Percentiles rank a stretch among this genome's conserved stretches.
phyloP scores from a whole-genome alignment of 2,797 vertebrate genomes.

The Brotula barbata region DNA sequence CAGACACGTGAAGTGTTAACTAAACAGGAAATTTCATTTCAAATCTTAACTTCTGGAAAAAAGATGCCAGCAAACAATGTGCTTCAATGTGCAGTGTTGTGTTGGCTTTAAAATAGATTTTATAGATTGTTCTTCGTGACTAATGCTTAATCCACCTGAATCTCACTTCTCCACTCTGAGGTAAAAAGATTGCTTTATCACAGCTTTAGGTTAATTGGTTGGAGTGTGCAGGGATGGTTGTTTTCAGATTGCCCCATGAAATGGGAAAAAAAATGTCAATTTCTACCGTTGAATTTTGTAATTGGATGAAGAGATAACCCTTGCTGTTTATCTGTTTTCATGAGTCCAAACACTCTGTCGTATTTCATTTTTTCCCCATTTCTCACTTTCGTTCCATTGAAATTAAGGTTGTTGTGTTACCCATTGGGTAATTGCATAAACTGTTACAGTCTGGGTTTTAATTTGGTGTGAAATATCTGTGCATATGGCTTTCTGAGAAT shows the following conservation, averaged over 20 bases:
- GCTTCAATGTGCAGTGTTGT: too few relatives aligned
- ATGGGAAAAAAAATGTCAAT: constrained; percentile 33
- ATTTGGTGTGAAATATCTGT: constrained; percentile 43
- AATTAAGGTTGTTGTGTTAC: constrained; percentile 15
- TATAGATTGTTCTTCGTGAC: constrained; percentile 11
- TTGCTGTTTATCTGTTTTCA: constrained; percentile 26
- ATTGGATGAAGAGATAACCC: constrained; percentile 39
- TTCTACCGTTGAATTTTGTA: constrained; percentile 23
- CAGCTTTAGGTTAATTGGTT: constrained; percentile 27
- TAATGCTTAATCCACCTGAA: constrained; percentile 21
- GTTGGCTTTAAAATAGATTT: constrained; percentile 6
- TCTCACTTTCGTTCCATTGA: background rate
- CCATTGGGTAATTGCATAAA: constrained; percentile 34
- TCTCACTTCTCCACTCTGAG: constrained; percentile 15
- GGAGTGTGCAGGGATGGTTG: constrained; percentile 10
- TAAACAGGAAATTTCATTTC: too few relatives aligned
- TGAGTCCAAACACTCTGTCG: constrained; percentile 5
- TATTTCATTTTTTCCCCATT: background rate
- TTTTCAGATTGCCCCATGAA: constrained; percentile 24
- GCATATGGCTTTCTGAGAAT: background rate
- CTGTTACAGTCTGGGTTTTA: constrained; percentile 29
- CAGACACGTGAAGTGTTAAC: background rate
- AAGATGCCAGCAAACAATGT: background rate
- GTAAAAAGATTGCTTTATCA: constrained; percentile 25
- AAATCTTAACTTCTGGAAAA: too few relatives aligned